Evolutionary conservation across 2,888 invertebrate species (phyloP).

Genomic region (Meiosimyza platycephala): DNA sequence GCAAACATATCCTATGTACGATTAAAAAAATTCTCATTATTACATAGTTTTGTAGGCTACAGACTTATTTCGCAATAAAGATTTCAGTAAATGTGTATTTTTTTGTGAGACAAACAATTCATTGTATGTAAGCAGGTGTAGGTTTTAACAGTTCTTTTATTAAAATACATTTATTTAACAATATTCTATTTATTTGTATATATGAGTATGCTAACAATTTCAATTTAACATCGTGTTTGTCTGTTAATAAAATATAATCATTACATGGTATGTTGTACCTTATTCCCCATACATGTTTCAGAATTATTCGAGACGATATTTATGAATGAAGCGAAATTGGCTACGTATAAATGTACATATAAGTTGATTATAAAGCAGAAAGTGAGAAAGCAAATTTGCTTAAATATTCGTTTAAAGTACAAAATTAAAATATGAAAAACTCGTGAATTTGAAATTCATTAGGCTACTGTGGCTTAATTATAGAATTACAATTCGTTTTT

Average conservation of each 20-base stretch:
- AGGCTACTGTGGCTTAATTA: slow-evolving; percentile 1
- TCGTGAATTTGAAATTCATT: slow-evolving; percentile 15
- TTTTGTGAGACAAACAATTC: background rate
- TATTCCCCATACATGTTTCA: background rate
- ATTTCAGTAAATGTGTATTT: too few relatives aligned
- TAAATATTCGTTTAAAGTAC: background rate
- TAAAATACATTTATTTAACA: too few relatives aligned
- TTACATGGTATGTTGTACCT: background rate
- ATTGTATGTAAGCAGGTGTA: background rate
- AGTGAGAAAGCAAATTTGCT: background rate
- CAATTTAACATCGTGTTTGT: background rate
- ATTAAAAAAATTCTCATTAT: too few relatives aligned
- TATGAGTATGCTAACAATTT: slow-evolving; percentile 4
- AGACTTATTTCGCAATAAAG: too few relatives aligned
- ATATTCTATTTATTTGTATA: too few relatives aligned
- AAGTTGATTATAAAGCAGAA: background rate
- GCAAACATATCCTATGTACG: too few relatives aligned
- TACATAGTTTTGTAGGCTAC: too few relatives aligned
- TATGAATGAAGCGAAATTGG: background rate
- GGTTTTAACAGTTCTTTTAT: background rate
- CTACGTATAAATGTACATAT: background rate
- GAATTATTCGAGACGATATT: slow-evolving; percentile 14
- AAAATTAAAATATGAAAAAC: background rate
- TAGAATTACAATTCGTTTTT: background rate
- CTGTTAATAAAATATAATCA: background rate